A percentile compares a stretch with the other conserved stretches of the same genome.
Conservation (phyloP, 2,888 invertebrate genomes). For the Panzeria rudis region DNA sequence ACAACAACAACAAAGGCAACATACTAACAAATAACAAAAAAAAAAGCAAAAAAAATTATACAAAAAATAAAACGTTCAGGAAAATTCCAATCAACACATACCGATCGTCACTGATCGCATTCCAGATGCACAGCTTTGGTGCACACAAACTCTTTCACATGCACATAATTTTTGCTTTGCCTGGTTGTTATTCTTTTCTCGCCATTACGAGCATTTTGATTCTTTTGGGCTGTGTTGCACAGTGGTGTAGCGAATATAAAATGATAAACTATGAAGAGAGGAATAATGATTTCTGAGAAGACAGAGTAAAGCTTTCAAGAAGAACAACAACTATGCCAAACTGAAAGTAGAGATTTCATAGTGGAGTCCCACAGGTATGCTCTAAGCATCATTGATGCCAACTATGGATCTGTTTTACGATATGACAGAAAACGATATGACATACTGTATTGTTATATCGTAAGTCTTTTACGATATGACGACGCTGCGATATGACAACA, state of each 20-base stretch:
- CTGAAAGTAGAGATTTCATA: too few relatives aligned
- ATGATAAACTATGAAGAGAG: background rate
- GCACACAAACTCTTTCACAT: slow-evolving; percentile 50
- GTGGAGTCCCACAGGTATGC: too few relatives aligned
- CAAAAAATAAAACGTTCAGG: slow-evolving; percentile 30
- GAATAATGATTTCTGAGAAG: background rate
- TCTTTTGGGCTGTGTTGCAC: background rate
- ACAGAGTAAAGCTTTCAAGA: background rate
- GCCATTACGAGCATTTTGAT: background rate
- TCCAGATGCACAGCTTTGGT: slow-evolving; percentile 71
- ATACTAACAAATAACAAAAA: background rate
- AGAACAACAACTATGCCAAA: background rate
- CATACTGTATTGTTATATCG: too few relatives aligned
- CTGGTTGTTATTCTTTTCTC: slow-evolving; percentile 31
- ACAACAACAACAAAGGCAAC: background rate
- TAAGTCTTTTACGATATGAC: too few relatives aligned
- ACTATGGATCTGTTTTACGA: too few relatives aligned
- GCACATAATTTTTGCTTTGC: slow-evolving; percentile 1
- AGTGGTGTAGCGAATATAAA: slow-evolving; percentile 2
- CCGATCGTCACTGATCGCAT: slow-evolving; percentile 76
- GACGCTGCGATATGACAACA: too few relatives aligned
- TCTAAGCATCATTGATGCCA: too few relatives aligned
- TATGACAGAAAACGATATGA: too few relatives aligned
- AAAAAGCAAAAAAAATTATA: slow-evolving; percentile 4
- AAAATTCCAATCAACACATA: slow-evolving; percentile 76